Evolutionary conservation across 1,140 invertebrate species (phyloP).

Genomic region (Babylonia areolata): DNA sequence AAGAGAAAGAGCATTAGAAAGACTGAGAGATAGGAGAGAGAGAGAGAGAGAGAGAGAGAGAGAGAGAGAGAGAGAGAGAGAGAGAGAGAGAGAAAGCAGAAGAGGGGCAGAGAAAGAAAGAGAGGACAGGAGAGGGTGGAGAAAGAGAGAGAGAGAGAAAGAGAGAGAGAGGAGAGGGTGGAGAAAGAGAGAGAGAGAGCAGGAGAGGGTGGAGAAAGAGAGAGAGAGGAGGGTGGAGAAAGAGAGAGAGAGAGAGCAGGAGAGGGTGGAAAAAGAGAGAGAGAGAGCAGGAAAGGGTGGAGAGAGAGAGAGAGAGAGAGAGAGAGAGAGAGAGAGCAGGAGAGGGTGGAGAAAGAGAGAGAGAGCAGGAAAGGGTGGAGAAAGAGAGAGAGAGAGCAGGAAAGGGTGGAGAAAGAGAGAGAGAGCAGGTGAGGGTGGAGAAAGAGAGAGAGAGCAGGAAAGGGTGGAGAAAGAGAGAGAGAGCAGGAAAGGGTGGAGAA

Average conservation of each 20-base stretch:
- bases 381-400: neutral
- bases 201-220: neutral
- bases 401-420: neutral
- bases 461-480: too few species aligned
- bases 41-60: neutral
- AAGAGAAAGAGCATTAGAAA: too few species aligned
- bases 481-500: too few species aligned
- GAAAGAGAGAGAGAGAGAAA: conserved; percentile 15
- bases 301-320: neutral
- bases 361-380: neutral
- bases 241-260: conserved; percentile 30
- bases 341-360: neutral
- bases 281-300: neutral
- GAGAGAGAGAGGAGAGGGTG: neutral
- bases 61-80: conserved; percentile 25
- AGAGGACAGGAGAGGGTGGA: conserved; percentile 26
- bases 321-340: neutral
- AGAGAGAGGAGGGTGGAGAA: conserved; percentile 32
- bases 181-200: neutral
- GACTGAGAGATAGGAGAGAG: neutral
- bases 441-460: too few species aligned
- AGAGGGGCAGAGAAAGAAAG: conserved; percentile 10
- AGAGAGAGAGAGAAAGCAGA: conserved; percentile 13
- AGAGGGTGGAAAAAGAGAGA: neutral
- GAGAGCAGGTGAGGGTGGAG: neutral